Conservation (phyloP, 2,113 vertebrate species). For the Mastomys coucha region DNA sequence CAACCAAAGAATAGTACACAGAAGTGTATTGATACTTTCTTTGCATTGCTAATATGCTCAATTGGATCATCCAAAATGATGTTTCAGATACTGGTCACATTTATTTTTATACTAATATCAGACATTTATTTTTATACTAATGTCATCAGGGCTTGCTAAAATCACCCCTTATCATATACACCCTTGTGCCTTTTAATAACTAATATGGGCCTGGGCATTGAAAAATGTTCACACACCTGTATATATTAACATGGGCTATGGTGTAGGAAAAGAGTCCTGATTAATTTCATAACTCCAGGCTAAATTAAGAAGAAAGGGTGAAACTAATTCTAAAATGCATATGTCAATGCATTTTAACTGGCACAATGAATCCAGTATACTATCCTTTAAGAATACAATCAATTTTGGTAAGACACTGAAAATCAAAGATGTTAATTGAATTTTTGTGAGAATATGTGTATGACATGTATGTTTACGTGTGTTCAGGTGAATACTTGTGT, state of each 20-base stretch:
- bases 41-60: not conserved
- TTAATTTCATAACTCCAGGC: not conserved
- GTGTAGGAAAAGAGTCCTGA: not conserved
- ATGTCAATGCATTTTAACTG: not conserved
- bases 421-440: not conserved
- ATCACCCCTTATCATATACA: not conserved
- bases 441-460: not conserved
- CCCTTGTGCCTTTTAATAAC: not conserved
- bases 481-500: not conserved
- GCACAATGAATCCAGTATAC: not conserved
- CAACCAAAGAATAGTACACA: not conserved
- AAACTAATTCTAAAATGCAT: not conserved
- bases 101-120: not conserved
- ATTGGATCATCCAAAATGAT: not conserved
- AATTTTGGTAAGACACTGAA: not conserved
- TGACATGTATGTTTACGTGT: not conserved
- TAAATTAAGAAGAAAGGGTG: not conserved
- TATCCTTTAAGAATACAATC: not conserved
- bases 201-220: not conserved
- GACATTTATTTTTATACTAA: not conserved
- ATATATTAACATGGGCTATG: not conserved
- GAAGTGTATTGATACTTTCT: constrained; percentile 23
- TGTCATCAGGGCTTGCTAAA: not conserved
- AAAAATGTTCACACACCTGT: not conserved
- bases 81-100: not conserved